Base-by-base conservation (phyloP, 2,888 invertebrate genomes). In the Nomada ferruginata region DNA sequence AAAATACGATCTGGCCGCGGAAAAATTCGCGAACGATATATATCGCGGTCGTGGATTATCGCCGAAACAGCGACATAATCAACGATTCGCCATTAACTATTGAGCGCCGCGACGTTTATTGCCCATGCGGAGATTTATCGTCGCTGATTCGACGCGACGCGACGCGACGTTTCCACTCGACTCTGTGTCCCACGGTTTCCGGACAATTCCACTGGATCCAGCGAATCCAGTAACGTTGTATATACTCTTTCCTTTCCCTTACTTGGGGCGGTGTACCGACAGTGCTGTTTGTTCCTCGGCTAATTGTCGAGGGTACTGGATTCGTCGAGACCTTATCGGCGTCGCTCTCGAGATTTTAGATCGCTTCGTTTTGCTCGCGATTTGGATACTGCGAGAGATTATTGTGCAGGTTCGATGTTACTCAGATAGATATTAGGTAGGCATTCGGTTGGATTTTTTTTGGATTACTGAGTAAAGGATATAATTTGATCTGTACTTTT, bases 1-100 rank as follows among this genome's bases (percentile, higher is more conserved):
- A 59, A 59, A 76, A 79, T 20, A 59, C 53, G 9, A 44, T 26
- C 36, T 2, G 29, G 11, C 10, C 13, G 55, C 26, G 72, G 50
- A 76, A 77, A 74, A 61, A 53, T 64, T 47, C 47, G 47, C 20
- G 70, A 52, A 52, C 73, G 79, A 76, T 72, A 65, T 68, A 77
- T 61, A 55, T 71, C 53, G 70, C 59, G 53, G 55, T 36, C 63
- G 42, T 63, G 83, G 83, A 87, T 87, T 83, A 87, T 87, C 85
- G 69, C 55, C 76, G 78, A 85, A 85, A 87, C 80, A 68, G 70
- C 76, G 74, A 76, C 79, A 82, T 83, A 87, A 87, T 87, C 87
- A 77, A 82, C 77, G 71, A 74, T 73, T 78, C 76, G 47, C 85
- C 81, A 82, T 82, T 79, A 87, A 83, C 83, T 73, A 77, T 79